Evolutionary conservation across 2,888 invertebrate genomes (phyloP).

Genomic region (Cephus runcator): DNA sequence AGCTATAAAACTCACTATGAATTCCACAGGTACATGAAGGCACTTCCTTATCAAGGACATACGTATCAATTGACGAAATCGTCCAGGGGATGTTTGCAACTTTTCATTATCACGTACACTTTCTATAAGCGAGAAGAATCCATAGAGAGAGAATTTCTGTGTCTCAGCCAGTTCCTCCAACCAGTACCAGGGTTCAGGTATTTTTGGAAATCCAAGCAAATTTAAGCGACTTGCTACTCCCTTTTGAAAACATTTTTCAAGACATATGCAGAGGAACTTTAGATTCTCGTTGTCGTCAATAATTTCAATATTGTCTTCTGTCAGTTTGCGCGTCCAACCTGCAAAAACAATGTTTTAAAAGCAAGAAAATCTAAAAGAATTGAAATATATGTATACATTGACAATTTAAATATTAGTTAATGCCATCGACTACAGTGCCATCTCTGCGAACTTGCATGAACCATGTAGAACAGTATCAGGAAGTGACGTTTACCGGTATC

Average conservation of each 20-base stretch:
- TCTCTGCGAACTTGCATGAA: not conserved
- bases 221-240: slow-evolving; percentile 66
- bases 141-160: slow-evolving; percentile 37
- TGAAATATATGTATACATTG: not conserved
- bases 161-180: slow-evolving; percentile 66
- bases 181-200: slow-evolving; percentile 69
- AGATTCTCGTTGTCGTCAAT: slow-evolving; percentile 67
- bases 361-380: not conserved
- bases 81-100: slow-evolving; percentile 64
- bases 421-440: not conserved
- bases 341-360: slow-evolving; percentile 24
- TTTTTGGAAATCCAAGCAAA: slow-evolving; percentile 63
- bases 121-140: slow-evolving; percentile 66
- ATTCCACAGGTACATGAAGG: slow-evolving; percentile 68
- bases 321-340: slow-evolving; percentile 64
- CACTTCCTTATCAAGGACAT: slow-evolving; percentile 68
- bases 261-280: slow-evolving; percentile 66
- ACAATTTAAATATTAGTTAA: not conserved
- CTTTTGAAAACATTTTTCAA: slow-evolving; percentile 71
- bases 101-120: slow-evolving; percentile 63
- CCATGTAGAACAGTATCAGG: not conserved
- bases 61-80: slow-evolving; percentile 67
- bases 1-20: slow-evolving; percentile 57
- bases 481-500: not conserved
- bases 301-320: slow-evolving; percentile 60